Percentiles rank a stretch among this genome's conserved stretches.
Evolutionary conservation across 2,888 invertebrate species (phyloP).

Genomic region (Ophion slaviceki): DNA sequence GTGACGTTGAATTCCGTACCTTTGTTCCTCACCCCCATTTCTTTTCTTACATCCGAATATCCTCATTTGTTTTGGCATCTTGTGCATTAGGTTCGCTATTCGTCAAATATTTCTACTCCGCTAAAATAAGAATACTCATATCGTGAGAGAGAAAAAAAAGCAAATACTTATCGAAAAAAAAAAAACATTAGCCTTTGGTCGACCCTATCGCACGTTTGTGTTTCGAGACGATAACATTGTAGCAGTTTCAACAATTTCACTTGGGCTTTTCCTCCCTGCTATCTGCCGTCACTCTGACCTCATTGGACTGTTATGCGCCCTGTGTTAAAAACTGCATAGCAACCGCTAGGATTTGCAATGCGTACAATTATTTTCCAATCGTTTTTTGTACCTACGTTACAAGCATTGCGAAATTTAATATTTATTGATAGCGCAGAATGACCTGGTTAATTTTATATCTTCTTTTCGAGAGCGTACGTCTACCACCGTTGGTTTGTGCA

Average conservation of each 20-base stretch:
- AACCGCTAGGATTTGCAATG: neutral
- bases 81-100: neutral
- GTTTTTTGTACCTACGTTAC: too few relatives aligned
- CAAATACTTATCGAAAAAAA: neutral
- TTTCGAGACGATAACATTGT: constrained; percentile 2
- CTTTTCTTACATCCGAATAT: neutral
- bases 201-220: neutral
- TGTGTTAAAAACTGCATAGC: neutral
- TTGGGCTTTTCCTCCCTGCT: neutral
- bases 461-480: neutral
- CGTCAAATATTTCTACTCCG: constrained; percentile 12
- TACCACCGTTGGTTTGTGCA: neutral
- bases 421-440: neutral
- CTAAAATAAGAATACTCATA: constrained; percentile 2
- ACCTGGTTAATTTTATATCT: neutral
- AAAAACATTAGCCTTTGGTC: constrained; percentile 37
- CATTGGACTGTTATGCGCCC: neutral
- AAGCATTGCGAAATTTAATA: neutral
- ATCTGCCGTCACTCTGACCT: constrained; percentile 18
- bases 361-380: neutral
- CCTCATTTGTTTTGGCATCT: neutral
- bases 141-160: neutral
- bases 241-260: neutral
- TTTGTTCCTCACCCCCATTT: neutral
- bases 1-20: constrained; percentile 1